Evolutionary conservation across 2,113 vertebrate genomes (phyloP).

Genomic region (Crotalus horridus): DNA sequence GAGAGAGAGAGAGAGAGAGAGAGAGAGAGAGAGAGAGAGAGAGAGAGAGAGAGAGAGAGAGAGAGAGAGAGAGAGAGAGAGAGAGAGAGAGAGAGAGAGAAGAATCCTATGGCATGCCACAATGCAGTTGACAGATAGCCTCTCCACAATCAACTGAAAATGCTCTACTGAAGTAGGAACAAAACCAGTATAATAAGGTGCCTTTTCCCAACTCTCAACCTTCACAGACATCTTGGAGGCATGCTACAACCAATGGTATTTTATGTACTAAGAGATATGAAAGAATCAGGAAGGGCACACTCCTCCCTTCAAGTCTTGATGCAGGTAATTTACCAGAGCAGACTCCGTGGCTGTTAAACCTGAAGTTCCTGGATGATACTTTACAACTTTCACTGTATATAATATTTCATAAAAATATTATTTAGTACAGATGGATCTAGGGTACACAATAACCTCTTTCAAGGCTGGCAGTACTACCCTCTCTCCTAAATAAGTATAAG

Average conservation of each 20-base stretch:
- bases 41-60: neutral
- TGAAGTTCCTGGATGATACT: neutral
- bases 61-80: too few species aligned
- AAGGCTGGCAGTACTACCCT: neutral
- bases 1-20: too few species aligned
- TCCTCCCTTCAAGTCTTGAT: neutral
- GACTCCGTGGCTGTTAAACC: neutral
- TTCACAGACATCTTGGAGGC: neutral
- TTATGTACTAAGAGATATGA: neutral
- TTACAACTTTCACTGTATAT: neutral
- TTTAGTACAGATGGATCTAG: neutral
- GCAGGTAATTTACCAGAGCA: neutral
- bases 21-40: too few species aligned
- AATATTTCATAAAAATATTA: neutral
- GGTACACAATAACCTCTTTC: neutral
- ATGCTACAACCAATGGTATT: neutral
- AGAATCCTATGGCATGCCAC: neutral
- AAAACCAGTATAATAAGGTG: neutral
- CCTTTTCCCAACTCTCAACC: neutral
- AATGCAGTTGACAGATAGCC: neutral
- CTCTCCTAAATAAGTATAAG: neutral
- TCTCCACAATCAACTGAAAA: neutral
- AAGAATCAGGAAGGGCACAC: neutral
- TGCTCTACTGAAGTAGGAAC: neutral
- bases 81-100: too few species aligned